Evolutionary conservation across 2,888 invertebrate genomes (phyloP), one percentile per base, ranked within the genome.

Genomic region (Agrochola litura): DNA sequence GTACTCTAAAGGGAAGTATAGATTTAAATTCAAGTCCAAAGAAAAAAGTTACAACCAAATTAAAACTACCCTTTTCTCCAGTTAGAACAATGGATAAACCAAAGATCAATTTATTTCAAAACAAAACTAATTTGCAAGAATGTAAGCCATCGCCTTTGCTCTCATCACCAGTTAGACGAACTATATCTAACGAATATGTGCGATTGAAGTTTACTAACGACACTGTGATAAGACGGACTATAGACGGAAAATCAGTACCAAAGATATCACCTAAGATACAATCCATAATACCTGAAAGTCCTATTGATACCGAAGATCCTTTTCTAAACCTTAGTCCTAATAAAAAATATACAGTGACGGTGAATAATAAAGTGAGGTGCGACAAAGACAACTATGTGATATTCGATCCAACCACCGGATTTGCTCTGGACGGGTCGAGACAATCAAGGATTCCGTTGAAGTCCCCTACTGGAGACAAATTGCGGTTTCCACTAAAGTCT

Each of bases 381-480:
- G 97, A 97, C 89, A 97, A 97, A 90, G 97, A 97, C 85, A 97
- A 97, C 90, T 97, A 97, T 83, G 97, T 97, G 30, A 95, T 97
- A 88, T 97, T 97, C 84, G 97, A 97, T 90, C 97, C 97, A 2
- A 90, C 89, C 67, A 96, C 96, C 70, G 97, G 97, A n/a, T 97
- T 97, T 86, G 94, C 94, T 66, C 89, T 93, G n/a, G 92, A 93
- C 41, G 94, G 93, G 68, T 82, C 84, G 58, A 93, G 91, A 80
- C 91, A 90, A 73, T 93, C 94, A 0, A 90, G 92, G 71, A 92
- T 94, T 88, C 92, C 94, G 67, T 86, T 92, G 68, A 95, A 95
- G 88, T 92, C 94, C 25, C 93, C 93, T 12, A 91, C 82, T 70
- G 89, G 88, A 68, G 95, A 96, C 75, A 94, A 93, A 89, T 95